These are phyloP conservation scores for Pseudochirops corinnae DNA, from an alignment of 2,797 vertebrate species.

Conservation along the genomic window DNA sequence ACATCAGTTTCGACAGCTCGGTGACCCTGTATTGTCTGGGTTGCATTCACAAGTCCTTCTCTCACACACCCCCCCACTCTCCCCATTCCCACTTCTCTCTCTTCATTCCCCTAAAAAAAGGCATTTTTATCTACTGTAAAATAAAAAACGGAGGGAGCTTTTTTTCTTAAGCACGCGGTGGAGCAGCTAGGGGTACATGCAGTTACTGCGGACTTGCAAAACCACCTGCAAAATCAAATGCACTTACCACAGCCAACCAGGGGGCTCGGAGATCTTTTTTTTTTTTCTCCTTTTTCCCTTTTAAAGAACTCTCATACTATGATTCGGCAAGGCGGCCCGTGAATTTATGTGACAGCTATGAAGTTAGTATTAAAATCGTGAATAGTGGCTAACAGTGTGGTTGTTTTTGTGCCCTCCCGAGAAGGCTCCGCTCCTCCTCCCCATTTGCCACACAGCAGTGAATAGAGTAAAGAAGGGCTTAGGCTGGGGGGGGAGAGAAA, in stretches of 20 bases:
- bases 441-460: conserved; percentile 81
- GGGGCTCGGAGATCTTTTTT: conserved; percentile 74
- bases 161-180: conserved; percentile 67
- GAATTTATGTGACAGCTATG: conserved; percentile 92
- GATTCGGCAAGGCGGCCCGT: conserved; percentile 75
- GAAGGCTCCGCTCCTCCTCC: conserved; percentile 73
- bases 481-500: conserved; percentile 4
- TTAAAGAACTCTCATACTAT: conserved; percentile 77
- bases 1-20: conserved; percentile 89
- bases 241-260: conserved; percentile 80
- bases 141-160: conserved; percentile 69
- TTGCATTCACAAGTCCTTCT: conserved; percentile 91
- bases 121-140: conserved; percentile 87
- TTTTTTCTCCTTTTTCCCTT: conserved; percentile 64
- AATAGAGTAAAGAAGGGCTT: conserved; percentile 62
- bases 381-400: conserved; percentile 81
- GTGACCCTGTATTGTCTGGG: conserved; percentile 90
- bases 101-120: conserved; percentile 77
- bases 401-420: conserved; percentile 14
- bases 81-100: conserved; percentile 39
- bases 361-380: conserved; percentile 87
- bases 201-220: conserved; percentile 85
- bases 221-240: conserved; percentile 86
- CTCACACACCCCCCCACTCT: conserved; percentile 49
- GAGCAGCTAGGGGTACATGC: conserved; percentile 73